These are phyloP conservation scores for Otocyon megalotis DNA, from an alignment of 2,113 vertebrate genomes.

Conservation along the genomic window DNA sequence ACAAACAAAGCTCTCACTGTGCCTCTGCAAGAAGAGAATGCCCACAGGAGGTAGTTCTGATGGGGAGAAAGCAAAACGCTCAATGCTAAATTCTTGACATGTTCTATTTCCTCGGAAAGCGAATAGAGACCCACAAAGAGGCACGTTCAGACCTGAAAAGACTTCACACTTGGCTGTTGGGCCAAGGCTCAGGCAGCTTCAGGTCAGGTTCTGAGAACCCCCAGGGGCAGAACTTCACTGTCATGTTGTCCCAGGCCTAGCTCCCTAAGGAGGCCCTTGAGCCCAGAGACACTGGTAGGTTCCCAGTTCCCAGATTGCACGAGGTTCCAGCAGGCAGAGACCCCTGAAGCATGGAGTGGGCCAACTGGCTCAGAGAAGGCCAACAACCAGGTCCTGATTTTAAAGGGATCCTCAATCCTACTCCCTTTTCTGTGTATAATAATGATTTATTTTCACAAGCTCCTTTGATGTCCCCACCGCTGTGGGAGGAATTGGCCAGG, in stretches of 20 bases:
- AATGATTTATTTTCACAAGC: background rate
- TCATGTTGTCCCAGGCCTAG: background rate
- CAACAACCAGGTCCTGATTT: background rate
- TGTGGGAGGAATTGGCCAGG: background rate
- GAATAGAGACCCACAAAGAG: background rate
- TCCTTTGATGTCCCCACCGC: no score
- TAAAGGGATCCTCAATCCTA: no score
- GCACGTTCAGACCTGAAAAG: background rate
- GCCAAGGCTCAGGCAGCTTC: background rate
- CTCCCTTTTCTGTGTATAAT: background rate
- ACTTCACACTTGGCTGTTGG: rapidly evolving
- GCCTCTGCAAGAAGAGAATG: background rate
- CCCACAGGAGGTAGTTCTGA: background rate
- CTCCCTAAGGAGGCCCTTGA: background rate
- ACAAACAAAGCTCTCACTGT: background rate
- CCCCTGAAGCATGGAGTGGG: background rate
- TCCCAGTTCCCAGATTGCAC: background rate
- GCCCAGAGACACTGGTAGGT: background rate
- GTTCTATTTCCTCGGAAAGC: background rate
- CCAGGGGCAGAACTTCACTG: background rate
- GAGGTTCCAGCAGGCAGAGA: background rate
- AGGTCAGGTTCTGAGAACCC: background rate
- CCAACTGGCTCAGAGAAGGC: background rate
- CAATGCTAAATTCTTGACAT: background rate
- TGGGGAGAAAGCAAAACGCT: background rate